These are phyloP conservation scores for Phengaris arion DNA, from an alignment of 2,888 invertebrate species.

Conservation along the genomic window DNA sequence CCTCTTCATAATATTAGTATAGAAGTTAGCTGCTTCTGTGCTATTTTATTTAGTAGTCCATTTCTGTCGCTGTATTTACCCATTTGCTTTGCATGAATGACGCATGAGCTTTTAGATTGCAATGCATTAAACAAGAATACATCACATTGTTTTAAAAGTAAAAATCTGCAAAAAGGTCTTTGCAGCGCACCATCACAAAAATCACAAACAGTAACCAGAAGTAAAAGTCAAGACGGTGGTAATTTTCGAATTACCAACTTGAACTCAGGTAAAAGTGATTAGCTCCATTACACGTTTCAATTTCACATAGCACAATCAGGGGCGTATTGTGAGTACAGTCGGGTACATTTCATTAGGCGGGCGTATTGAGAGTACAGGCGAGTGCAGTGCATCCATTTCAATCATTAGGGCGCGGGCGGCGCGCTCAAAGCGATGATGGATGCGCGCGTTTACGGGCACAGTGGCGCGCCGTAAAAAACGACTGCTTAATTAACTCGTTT, in stretches of 20 bases:
- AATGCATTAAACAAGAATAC: slow-evolving; percentile 1
- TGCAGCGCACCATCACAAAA: neutral
- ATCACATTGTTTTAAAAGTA: neutral
- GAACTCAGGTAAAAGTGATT: slow-evolving; percentile 1
- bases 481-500: slow-evolving; percentile 79
- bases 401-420: slow-evolving; percentile 74
- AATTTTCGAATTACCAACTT: slow-evolving; percentile 14
- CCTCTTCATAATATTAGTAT: too few relatives aligned
- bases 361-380: neutral
- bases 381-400: slow-evolving; percentile 53
- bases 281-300: slow-evolving; percentile 16
- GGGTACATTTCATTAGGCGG: slow-evolving; percentile 12
- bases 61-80: neutral
- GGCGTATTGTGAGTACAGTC: slow-evolving; percentile 23
- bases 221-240: neutral
- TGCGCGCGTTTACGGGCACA: slow-evolving; percentile 75
- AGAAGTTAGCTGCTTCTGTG: neutral
- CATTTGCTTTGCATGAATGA: neutral
- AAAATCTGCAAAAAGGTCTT: neutral
- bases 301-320: slow-evolving; percentile 15
- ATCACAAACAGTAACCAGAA: neutral
- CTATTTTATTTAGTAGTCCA: neutral
- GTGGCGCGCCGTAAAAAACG: slow-evolving; percentile 74
- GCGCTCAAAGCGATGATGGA: slow-evolving; percentile 75
- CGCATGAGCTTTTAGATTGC: slow-evolving; percentile 4